Conservation (phyloP, 2,888 invertebrate species). For the Eupeodes latifasciatus region DNA sequence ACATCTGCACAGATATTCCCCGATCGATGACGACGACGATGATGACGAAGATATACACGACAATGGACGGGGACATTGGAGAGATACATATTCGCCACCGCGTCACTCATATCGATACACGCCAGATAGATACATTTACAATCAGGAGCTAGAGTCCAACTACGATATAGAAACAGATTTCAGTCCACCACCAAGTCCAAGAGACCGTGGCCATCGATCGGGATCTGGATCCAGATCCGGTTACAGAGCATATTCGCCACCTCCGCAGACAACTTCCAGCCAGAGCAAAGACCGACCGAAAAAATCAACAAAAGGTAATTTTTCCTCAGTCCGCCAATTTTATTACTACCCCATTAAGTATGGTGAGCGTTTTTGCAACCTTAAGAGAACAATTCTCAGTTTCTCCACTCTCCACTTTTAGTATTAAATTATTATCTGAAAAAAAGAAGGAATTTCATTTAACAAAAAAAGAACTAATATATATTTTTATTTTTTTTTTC, state of each 20-base stretch:
- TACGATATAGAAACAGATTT: conserved; percentile 88
- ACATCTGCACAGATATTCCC: conserved; percentile 76
- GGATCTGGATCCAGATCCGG: conserved; percentile 69
- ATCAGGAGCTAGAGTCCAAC: conserved; percentile 83
- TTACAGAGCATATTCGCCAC: conserved; percentile 70
- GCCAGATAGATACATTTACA: conserved; percentile 85
- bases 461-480: neutral
- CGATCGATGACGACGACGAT: conserved; percentile 77
- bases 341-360: neutral
- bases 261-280: conserved; percentile 47
- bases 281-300: conserved; percentile 61
- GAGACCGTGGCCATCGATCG: conserved; percentile 76
- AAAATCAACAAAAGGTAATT: conserved; percentile 67
- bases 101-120: conserved; percentile 85
- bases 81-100: conserved; percentile 81
- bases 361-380: neutral
- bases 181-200: conserved; percentile 87
- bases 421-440: neutral
- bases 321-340: no score
- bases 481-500: conserved; percentile 15
- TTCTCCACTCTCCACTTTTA: neutral
- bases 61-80: conserved; percentile 80
- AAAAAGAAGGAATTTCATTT: no score
- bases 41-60: conserved; percentile 79
- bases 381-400: neutral